Evolutionary conservation across 2,113 vertebrate genomes (phyloP), one percentile per base, ranked within the genome.

Genomic region (Syngnathus scovelli): DNA sequence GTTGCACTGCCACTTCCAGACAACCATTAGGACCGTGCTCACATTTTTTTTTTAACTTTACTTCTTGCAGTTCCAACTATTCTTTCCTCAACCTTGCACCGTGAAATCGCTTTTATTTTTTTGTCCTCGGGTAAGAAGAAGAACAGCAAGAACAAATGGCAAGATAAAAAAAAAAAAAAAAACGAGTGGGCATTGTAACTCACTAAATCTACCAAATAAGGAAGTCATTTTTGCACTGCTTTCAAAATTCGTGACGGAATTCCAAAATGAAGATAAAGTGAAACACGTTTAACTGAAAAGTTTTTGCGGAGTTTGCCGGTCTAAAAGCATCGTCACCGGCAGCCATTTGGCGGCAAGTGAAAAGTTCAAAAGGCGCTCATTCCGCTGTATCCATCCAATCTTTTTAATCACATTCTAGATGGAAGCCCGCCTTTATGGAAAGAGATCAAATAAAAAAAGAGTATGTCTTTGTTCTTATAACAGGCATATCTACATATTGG

Each of bases 391-490:
- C 63, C 60, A 23, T 69, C 65, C 55, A 61, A 68, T 79, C 70
- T 74, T 41, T 76, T 68, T 82, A 69, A 79, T 72, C 54, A 56
- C 9, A 68, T 68, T 63, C 33, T 10, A 68, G 70, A 71, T 64
- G 12, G 48, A 69, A 60, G 43, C 60, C 64, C 63, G 61, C 37
- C 63, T 72, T 16, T 13, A 43, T 36, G 63, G 43, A 68, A 58
- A 70, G 23, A 55, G 56, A 12, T 60, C 1, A 58, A 78, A 79
- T 73, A 56, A 77, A 71, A 86, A 33, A 75, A 69, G 54, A 70
- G 71, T 9, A 36, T 16, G 49, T 67, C 75, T 83, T 82, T 88
- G 81, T 86, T 88, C 86, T 78, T 67, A 10, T 76, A 67, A 69
- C 9, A 74, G 73, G 63, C 69, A 67, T 74, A 59, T 58, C 66